Base-by-base conservation (phyloP, 2,888 invertebrate species). In the Pterostichus niger region DNA sequence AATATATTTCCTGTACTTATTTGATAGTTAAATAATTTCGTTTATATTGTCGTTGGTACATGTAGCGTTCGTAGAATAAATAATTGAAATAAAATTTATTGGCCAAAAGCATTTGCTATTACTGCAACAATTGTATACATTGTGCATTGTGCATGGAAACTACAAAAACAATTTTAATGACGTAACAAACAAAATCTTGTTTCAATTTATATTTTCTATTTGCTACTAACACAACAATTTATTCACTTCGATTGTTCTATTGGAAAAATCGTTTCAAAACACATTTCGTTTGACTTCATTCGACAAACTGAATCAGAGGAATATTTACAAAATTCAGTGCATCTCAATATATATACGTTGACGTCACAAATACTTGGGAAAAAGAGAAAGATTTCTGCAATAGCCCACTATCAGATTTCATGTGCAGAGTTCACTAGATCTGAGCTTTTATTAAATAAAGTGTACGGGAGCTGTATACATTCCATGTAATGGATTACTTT, bases 401-500 rank as follows among this genome's bases (percentile, higher is more conserved):
- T 40, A 6, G 56, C 11, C 56, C 33, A 35, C 35, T 61, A 79
- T 64, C 64, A 64, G 49, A 49, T 79, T 79, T 64, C 77, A 40
- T 44, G 77, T 59, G 44, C 56, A 44, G 59, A 78, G 77, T 59
- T 78, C 64, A 79, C 79, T 49, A 46, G 79, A 64, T 64, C 31
- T 33, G 61, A 35, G 78, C 79, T 79, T 80, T 80, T 80, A 80
- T 80, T 80, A 80, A 80, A 80, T 80, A 80, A 80, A 80, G 78
- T 59, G 56, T 33, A 59, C 15, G 49, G 44, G 73, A 13, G 52
- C 44, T 75, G 82, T 82, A 82, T 75, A 82, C 75, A 82, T 81
- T 52, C 49, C 81, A 40, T 64, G 64, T 82, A 82, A 82, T 82
- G 82, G 82, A 82, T 75, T 82, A 82, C 82, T 75, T 82, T 75